Percentiles rank a stretch among this genome's conserved stretches.
These are phyloP conservation scores for Urocitellus parryii DNA, from an alignment of 2,113 vertebrate genomes.

Conservation along the genomic window DNA sequence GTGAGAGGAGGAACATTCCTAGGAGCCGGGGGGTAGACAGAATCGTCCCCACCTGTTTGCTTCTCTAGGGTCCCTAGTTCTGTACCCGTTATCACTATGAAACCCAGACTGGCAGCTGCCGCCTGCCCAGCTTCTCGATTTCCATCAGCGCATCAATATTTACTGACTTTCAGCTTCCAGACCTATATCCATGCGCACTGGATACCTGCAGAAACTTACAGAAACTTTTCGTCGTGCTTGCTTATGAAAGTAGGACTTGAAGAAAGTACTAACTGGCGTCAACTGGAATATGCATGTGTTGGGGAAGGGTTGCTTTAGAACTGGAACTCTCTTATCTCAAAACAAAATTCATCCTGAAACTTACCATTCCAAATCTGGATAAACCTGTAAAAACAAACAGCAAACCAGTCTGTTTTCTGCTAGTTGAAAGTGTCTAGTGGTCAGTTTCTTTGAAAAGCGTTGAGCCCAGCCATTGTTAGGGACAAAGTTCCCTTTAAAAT, in stretches of 20 bases:
- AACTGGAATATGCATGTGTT: not conserved
- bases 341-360: not conserved
- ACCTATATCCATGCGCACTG: not conserved
- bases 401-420: not conserved
- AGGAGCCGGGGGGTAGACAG: not conserved
- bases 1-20: not conserved
- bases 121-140: not conserved
- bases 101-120: not conserved
- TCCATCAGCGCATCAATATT: constrained; percentile 54
- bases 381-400: not conserved
- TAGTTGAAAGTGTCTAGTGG: not conserved
- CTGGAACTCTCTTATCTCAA: not conserved
- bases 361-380: not conserved
- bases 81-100: not conserved
- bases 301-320: not conserved
- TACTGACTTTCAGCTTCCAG: constrained; percentile 31
- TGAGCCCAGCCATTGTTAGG: not conserved
- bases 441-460: not conserved
- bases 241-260: not conserved
- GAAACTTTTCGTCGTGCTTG: not conserved
- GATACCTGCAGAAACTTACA: not conserved
- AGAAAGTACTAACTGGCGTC: not conserved
- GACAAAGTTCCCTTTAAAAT: constrained; percentile 61
- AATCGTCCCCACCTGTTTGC: not conserved
- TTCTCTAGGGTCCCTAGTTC: not conserved